A percentile compares a stretch with the other conserved stretches of the same genome.
Evolutionary conservation across 2,888 invertebrate genomes (phyloP).

Genomic region (Allolobophora icterica): DNA sequence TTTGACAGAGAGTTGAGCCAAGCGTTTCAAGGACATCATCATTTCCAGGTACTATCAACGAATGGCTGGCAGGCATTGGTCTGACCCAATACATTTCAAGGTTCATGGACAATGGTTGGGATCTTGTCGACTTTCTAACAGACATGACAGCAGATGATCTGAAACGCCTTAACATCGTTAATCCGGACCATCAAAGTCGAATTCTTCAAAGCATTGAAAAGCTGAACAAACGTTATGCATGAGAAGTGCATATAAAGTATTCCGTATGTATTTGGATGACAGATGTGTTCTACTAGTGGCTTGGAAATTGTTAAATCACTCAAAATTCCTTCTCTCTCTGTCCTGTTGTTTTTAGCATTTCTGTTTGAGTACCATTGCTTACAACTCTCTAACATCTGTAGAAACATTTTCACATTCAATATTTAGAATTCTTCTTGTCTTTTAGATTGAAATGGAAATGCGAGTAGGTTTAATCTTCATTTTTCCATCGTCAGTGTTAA

Average conservation of each 20-base stretch:
- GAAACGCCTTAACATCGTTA: constrained; percentile 52
- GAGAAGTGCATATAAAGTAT: neutral
- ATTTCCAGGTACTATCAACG: constrained; percentile 49
- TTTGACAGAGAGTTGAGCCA: neutral
- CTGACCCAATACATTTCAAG: constrained; percentile 54
- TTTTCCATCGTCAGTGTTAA: neutral
- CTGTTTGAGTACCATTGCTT: constrained; percentile 14
- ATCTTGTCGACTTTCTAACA: constrained; percentile 51
- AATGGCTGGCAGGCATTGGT: constrained; percentile 59
- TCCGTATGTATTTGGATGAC: neutral
- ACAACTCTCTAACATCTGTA: neutral
- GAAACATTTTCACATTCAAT: neutral
- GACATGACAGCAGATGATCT: constrained; percentile 53
- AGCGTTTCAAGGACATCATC: neutral
- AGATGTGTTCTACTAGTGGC: constrained; percentile 3
- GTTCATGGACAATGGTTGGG: constrained; percentile 59
- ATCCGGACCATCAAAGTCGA: constrained; percentile 51
- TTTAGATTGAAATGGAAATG: neutral
- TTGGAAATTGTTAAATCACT: neutral
- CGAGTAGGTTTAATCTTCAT: neutral
- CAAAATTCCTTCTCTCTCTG: neutral
- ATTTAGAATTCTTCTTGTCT: neutral
- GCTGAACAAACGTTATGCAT: neutral
- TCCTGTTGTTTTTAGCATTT: neutral
- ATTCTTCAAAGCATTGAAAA: constrained; percentile 50